Evolutionary conservation across 2,113 vertebrate genomes (phyloP), one percentile per base, ranked within the genome.

Genomic region (Apteryx mantelli): DNA sequence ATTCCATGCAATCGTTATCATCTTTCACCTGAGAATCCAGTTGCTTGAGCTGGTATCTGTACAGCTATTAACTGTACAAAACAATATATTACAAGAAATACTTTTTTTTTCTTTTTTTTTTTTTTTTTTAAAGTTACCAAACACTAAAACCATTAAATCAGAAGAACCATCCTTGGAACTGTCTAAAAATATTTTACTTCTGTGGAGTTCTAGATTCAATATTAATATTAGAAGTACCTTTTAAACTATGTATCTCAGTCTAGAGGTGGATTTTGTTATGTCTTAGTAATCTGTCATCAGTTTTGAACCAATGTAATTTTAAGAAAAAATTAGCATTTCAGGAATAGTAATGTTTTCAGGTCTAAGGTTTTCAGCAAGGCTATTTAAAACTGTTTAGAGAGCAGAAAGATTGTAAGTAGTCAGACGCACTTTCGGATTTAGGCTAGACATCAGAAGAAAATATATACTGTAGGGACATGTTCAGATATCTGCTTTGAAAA

Each of bases 241-340:
- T 30, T 17, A 52, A 91, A 96, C 64, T 55, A 86, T 6, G 2
- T 53, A 55, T 52, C 12, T 58, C 30, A 20, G 8, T 36, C 48
- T 50, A 77, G 6, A 74, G 17, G 20, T 0, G 0, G 48, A 69
- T 73, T 69, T 71, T 30, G 6, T 10, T 69, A 60, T 9, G 7
- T 64, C 30, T 85, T 40, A 56, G n/a, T 66, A 58, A 63, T 8
- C 4, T 68, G 91, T 73, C 28, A 77, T 56, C 4, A 85, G 5
- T 25, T 89, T 70, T 66, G 9, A 89, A 50, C 2, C 44, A 74
- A n/a, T 12, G 14, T 7, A 71, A 63, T 76, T 68, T 85, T 34
- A 56, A 46, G 46, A 68, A 76, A 8, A 86, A 88, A 19, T 3
- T 28, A 52, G 32, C 61, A 75, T 68, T 79, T 65, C 8, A 9